Base-by-base conservation (phyloP, 2,888 invertebrate species). In the Bimastos eiseni region DNA sequence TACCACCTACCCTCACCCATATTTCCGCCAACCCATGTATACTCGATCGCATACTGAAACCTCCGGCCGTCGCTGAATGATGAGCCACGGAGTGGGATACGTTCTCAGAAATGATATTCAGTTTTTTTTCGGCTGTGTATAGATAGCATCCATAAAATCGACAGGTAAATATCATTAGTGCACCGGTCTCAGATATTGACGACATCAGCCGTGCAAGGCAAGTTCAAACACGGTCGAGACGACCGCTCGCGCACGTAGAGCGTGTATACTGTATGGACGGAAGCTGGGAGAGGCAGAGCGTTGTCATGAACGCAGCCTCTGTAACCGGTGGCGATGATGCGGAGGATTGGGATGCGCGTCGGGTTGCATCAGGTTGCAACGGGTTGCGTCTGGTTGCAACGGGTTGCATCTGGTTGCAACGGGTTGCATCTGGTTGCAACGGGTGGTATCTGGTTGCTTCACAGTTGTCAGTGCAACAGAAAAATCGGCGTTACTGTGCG, bases 161-260 rank as follows among this genome's bases (percentile, higher is more conserved):
- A 49, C 70, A 70, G 70, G 70, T 70, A 70, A 70, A 70, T 70
- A 70, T 70, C 70, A 70, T 70, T 70, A 70, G 70, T n/a, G 70
- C n/a, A 70, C 70, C 70, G 70, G 55, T 70, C 70, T 8, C 70
- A n/a, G 49, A 24, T 70, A 70, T 70, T 70, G 70, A 70, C 70
- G 13, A n/a, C n/a, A n/a, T n/a, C n/a, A n/a, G n/a, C n/a, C 11
- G 30, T 17, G n/a, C 70, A 11, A n/a, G n/a, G n/a, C 70, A 70
- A 70, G 70, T 70, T 70, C 11, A 70, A 70, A n/a, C 70, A 70
- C n/a, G 70, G 49, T n/a, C 55, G n/a, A n/a, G 70, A 70, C n/a
- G 70, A 15, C 11, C 70, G 70, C 70, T 8, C n/a, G n/a, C 70
- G 1, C n/a, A n/a, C 11, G n/a, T n/a, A 70, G 70, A 11, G 11